Base-by-base conservation (phyloP, 1,140 invertebrate species). In the Eumeta japonica region DNA sequence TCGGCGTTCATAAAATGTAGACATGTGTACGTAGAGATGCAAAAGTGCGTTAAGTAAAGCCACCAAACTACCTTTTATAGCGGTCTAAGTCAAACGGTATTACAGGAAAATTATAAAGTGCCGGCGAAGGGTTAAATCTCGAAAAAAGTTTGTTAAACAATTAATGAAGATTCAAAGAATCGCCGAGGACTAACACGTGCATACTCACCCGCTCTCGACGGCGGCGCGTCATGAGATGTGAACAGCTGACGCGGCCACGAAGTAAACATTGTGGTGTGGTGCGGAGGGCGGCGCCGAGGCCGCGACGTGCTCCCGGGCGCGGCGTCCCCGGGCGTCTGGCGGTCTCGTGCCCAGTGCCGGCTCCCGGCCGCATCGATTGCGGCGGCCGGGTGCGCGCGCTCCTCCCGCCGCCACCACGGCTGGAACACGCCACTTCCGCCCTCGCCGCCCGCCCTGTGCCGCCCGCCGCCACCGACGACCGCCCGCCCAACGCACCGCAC, bases 301-400 rank as follows among this genome's bases (percentile, higher is more conserved):
- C 46, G 43, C 52, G 55, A 55, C 65, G 70, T 72, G 71, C 56
- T 54, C 43, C 42, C 65, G 37, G 58, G 55, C 52, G 50, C 63
- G 65, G 58, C 61, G 65, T 59, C 57, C 53, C 55, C 52, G 67
- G 70, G 66, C 66, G 70, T 71, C 70, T 74, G 65, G 58, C 52
- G 55, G 66, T 67, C 61, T 71, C 60, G 61, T 61, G 58, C 61
- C 55, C 55, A 62, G 65, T 52, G 55, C 53, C 61, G 51, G 52
- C 50, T 58, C 61, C 54, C 61, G 48, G 52, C 52, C 54, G 52
- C 67, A 70, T 73, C 66, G 68, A 67, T 65, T 65, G 56, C 62
- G 53, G 59, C 61, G 61, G 62, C 60, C 57, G 56, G 50, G 47
- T 45, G 57, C 62, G 63, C 63, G 68, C 39, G 39, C 65, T 62